Evolutionary conservation across 2,113 vertebrate genomes (phyloP).

Genomic region (Toxotes chatareus): DNA sequence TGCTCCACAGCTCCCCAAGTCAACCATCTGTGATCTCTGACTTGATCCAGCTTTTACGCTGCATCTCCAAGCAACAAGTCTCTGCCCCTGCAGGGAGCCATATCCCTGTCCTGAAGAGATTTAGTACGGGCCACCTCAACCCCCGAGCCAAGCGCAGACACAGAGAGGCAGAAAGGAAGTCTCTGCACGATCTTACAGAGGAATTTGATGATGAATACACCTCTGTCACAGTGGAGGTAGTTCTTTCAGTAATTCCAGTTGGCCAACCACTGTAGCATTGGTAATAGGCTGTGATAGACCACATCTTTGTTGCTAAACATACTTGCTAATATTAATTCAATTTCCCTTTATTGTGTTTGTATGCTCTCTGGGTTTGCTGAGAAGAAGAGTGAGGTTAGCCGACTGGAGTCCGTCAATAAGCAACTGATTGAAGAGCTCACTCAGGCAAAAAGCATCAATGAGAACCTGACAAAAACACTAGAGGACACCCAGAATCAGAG

Average conservation of each 20-base stretch:
- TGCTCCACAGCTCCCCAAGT: slow-evolving; percentile 29
- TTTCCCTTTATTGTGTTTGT: slow-evolving; percentile 13
- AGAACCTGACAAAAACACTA: slow-evolving; percentile 74
- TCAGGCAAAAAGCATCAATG: slow-evolving; percentile 66
- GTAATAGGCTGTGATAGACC: slow-evolving; percentile 9
- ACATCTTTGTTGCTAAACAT: not conserved
- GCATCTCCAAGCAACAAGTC: slow-evolving; percentile 69
- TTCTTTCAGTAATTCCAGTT: slow-evolving; percentile 9
- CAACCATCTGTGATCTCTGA: slow-evolving; percentile 77
- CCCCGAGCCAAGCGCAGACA: slow-evolving; percentile 30
- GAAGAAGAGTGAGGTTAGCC: slow-evolving; percentile 75
- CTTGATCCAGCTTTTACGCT: slow-evolving; percentile 76
- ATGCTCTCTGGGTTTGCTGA: slow-evolving; percentile 44
- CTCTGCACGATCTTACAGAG: slow-evolving; percentile 78
- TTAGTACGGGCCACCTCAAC: slow-evolving; percentile 11
- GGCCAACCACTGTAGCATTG: not conserved
- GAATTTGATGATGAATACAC: slow-evolving; percentile 84
- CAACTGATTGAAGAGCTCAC: slow-evolving; percentile 79
- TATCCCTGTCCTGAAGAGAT: slow-evolving; percentile 76
- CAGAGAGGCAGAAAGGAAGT: slow-evolving; percentile 65
- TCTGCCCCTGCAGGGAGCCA: slow-evolving; percentile 70
- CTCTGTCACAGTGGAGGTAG: slow-evolving; percentile 82
- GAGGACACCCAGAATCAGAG: slow-evolving; percentile 77
- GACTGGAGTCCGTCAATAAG: slow-evolving; percentile 73
- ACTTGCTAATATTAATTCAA: not conserved